phyloP scores from a whole-genome alignment of 2,797 vertebrate species.

The Danionella dracula region DNA sequence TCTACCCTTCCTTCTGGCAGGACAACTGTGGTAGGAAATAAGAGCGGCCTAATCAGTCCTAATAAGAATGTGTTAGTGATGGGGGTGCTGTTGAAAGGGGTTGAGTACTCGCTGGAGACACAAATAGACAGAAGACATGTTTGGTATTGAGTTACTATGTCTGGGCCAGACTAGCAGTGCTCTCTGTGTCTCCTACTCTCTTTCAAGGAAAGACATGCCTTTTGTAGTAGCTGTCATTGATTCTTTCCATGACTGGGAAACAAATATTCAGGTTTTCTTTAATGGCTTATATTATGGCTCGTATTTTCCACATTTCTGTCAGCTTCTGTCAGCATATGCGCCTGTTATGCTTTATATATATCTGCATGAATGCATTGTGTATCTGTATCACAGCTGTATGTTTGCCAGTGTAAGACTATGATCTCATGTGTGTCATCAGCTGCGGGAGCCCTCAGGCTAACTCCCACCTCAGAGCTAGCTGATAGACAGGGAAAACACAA shows the following conservation, averaged over 20 bases:
- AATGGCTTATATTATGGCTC: too few species aligned
- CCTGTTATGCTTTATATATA: too few species aligned
- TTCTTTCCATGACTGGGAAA: not conserved
- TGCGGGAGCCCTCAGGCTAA: constrained; percentile 12
- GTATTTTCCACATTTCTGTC: too few species aligned
- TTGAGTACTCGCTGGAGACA: constrained; percentile 37
- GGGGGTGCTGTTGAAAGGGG: constrained; percentile 40
- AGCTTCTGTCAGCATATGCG: too few species aligned
- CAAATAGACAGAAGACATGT: constrained; percentile 43
- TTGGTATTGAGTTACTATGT: constrained; percentile 46
- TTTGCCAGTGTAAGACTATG: constrained; percentile 6
- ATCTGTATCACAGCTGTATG: constrained; percentile 5
- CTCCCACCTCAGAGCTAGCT: not conserved
- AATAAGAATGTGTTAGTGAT: constrained; percentile 61
- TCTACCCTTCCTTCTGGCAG: constrained; percentile 21
- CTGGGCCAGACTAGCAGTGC: constrained; percentile 29
- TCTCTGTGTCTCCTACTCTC: constrained; percentile 34
- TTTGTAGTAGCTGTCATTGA: not conserved
- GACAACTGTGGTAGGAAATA: constrained; percentile 55
- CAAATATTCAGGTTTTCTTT: too few species aligned
- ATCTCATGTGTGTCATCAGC: constrained; percentile 20
- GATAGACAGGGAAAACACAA: not conserved
- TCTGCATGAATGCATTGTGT: not conserved
- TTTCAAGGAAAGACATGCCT: not conserved
- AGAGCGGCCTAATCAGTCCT: constrained; percentile 58